A percentile compares a stretch with the other conserved stretches of the same genome.
These are phyloP conservation scores for Pterois miles DNA, from an alignment of 2,797 vertebrate species.

Conservation along the genomic window DNA sequence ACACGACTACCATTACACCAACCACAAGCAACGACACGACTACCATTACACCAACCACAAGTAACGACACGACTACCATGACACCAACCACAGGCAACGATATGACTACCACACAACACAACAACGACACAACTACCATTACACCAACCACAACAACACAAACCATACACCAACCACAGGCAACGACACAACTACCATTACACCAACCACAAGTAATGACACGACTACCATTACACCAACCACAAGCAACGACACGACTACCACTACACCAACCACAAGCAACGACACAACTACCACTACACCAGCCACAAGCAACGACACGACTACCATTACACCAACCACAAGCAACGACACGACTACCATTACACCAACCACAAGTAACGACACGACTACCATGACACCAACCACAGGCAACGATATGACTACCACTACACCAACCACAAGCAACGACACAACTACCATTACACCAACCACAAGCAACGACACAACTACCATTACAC, in stretches of 20 bases:
- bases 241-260: background rate
- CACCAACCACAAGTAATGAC: background rate
- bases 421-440: background rate
- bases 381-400: background rate
- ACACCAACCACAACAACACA: background rate
- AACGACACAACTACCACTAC: background rate
- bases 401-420: background rate
- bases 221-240: background rate
- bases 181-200: background rate
- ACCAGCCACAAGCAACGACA: background rate
- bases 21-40: background rate
- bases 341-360: background rate
- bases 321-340: background rate
- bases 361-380: background rate
- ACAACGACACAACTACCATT: background rate
- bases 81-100: background rate
- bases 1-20: background rate
- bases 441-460: background rate
- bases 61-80: background rate
- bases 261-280: background rate
- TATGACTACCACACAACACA: background rate
- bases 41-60: background rate
- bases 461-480: rapidly evolving
- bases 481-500: background rate
- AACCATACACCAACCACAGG: background rate